These are phyloP conservation scores for Drosophila ficusphila DNA, from an alignment of 1,140 invertebrate species.

Conservation along the genomic window DNA sequence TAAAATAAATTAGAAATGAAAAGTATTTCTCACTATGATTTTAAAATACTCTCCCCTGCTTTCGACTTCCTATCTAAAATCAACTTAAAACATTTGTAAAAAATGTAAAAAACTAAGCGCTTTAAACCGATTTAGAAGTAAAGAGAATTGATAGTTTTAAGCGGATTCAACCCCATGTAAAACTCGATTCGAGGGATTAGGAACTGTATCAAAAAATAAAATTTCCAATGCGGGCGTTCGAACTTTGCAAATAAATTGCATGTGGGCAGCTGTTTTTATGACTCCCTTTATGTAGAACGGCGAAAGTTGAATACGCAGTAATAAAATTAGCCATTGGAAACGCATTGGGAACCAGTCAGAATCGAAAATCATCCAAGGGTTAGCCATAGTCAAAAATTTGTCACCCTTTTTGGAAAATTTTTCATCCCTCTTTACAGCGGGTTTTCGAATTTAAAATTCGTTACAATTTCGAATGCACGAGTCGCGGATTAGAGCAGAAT, in stretches of 20 bases:
- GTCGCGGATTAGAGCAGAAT: conserved; percentile 49
- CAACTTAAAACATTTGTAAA: conserved; percentile 2
- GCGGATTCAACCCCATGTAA: conserved; percentile 44
- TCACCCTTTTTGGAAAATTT: conserved; percentile 21
- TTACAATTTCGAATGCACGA: conserved; percentile 73
- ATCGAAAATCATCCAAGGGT: conserved; percentile 53
- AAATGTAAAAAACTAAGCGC: conserved; percentile 28
- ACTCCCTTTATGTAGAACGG: conserved; percentile 51
- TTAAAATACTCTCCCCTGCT: background rate
- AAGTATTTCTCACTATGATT: background rate
- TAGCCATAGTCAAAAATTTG: conserved; percentile 34
- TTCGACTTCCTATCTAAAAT: background rate
- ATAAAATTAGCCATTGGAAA: conserved; percentile 71
- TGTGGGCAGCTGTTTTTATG: conserved; percentile 80
- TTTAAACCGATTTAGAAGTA: conserved; percentile 43
- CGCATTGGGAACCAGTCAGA: conserved; percentile 36
- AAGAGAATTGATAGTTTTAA: conserved; percentile 59
- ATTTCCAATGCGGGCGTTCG: conserved; percentile 51
- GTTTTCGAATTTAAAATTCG: conserved; percentile 61
- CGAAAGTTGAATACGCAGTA: conserved; percentile 41
- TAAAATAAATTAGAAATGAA: no score
- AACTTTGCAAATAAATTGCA: conserved; percentile 49
- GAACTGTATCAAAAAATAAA: conserved; percentile 23
- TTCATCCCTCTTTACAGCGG: conserved; percentile 42
- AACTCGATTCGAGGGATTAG: conserved; percentile 43